Evolutionary conservation across 35 echinoderm and acorn worm species (phyloP).

Genomic region (Ophiothrix spiculata): DNA sequence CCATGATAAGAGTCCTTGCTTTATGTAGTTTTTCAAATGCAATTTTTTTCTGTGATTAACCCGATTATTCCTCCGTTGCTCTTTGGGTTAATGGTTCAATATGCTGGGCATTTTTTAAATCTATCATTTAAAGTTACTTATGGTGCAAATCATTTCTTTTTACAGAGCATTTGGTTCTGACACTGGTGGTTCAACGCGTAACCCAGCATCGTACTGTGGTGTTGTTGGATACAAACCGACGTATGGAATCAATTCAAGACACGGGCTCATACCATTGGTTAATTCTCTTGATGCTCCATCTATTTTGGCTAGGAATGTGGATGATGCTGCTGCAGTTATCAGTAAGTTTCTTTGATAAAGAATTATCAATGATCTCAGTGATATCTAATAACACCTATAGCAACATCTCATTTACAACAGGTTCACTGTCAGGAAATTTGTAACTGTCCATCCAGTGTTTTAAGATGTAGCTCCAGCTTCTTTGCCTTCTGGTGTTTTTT

Average conservation of each 20-base stretch:
- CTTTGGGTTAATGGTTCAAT: not conserved
- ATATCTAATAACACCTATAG: too few relatives aligned
- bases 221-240: conserved; percentile 88
- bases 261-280: conserved; percentile 91
- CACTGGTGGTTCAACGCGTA: conserved; percentile 75
- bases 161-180: conserved; percentile 86
- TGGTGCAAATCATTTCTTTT: not conserved
- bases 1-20: too few relatives aligned
- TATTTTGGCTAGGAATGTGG: conserved; percentile 64
- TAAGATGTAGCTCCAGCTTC: too few relatives aligned
- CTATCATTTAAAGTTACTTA: not conserved
- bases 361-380: too few relatives aligned
- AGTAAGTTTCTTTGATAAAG: conserved; percentile 60
- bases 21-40: too few relatives aligned
- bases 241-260: conserved; percentile 83
- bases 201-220: conserved; percentile 78
- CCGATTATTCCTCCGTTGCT: not conserved
- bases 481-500: too few relatives aligned
- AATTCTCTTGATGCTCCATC: conserved; percentile 89
- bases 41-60: not conserved
- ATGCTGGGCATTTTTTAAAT: not conserved
- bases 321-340: conserved; percentile 78
- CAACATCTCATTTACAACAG: too few relatives aligned
- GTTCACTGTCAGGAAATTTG: too few relatives aligned
- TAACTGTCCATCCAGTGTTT: too few relatives aligned